Evolutionary conservation across 2,797 vertebrate species (phyloP), one percentile per base, ranked within the genome.

Genomic region (Crenuchus spilurus): DNA sequence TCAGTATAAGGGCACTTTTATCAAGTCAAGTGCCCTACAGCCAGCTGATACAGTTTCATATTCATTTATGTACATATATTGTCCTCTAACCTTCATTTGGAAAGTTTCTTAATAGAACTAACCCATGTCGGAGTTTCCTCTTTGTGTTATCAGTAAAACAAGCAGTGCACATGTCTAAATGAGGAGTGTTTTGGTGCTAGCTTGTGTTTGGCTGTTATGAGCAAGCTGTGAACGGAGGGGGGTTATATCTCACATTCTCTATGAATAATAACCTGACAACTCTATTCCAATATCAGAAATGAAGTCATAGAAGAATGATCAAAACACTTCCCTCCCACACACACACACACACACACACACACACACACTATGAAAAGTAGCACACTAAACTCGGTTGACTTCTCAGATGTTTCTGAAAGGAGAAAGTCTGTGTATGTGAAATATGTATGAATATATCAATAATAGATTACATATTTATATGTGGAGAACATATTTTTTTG

Each of bases 191-290:
- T 84, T 72, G 71, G 63, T 79, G 74, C 70, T 70, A 80, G 74
- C 82, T 85, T 62, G 30, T 75, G 83, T 79, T 87, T 80, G 81
- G 78, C 76, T 82, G 74, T 62, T 22, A 75, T 85, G 81, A 77
- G 81, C 81, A 84, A 66, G 69, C 72, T 82, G 80, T 75, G 74
- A 85, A 78, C 77, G 71, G 71, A 67, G 82, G 77, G 72, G 31
- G 37, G 35, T 44, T 31, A 48, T 54, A 79, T 78, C 75, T 77
- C 71, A 77, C 6, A 60, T 77, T 49, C 30, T 72, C 30, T 18
- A 68, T 73, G 46, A 39, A 79, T 82, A 86, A 86, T 84, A 83
- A 83, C 84, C 80, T 57, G 54, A 44, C 72, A 74, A 76, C 82
- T 88, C 77, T 80, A 60, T 73, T 81, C 41, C 48, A 13, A 78